Evolutionary conservation across 1,140 invertebrate genomes (phyloP).

Genomic region (Aporrectodea caliginosa): DNA sequence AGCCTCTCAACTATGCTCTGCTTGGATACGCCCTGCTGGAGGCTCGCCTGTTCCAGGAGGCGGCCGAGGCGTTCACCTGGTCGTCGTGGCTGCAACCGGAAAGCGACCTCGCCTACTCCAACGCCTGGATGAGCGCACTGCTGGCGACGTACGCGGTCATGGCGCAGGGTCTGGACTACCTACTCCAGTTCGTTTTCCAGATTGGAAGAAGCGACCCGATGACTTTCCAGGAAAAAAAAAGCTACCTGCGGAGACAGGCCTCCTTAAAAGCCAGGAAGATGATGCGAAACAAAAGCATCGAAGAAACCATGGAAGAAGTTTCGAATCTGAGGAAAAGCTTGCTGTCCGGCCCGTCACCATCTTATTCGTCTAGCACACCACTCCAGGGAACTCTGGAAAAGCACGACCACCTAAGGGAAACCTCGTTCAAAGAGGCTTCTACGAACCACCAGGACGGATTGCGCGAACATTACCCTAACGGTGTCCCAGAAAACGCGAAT

Average conservation of each 20-base stretch:
- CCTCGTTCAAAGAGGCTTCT: no score
- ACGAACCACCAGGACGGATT: no score
- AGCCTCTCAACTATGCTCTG: constrained; percentile 24
- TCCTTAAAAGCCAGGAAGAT: background rate
- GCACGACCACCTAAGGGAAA: no score
- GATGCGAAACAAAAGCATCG: no score
- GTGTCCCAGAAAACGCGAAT: no score
- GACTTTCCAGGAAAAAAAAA: background rate
- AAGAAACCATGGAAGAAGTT: no score
- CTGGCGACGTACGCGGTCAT: background rate
- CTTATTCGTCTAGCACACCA: no score
- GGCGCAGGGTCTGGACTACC: background rate
- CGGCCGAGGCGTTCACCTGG: constrained; percentile 12
- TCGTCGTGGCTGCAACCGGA: constrained; percentile 5
- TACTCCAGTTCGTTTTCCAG: background rate
- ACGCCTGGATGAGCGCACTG: background rate
- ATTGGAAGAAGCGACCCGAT: background rate
- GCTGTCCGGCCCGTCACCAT: no score
- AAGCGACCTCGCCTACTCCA: background rate
- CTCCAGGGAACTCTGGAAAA: no score
- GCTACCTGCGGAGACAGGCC: background rate
- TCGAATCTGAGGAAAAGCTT: no score
- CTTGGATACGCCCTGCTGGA: constrained; percentile 29
- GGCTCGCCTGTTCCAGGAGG: constrained; percentile 17
- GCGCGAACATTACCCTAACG: no score